These are phyloP conservation scores for Mesocentrotus franciscanus DNA, from an alignment of 53 echinoderm and acorn worm species.

Conservation along the genomic window DNA sequence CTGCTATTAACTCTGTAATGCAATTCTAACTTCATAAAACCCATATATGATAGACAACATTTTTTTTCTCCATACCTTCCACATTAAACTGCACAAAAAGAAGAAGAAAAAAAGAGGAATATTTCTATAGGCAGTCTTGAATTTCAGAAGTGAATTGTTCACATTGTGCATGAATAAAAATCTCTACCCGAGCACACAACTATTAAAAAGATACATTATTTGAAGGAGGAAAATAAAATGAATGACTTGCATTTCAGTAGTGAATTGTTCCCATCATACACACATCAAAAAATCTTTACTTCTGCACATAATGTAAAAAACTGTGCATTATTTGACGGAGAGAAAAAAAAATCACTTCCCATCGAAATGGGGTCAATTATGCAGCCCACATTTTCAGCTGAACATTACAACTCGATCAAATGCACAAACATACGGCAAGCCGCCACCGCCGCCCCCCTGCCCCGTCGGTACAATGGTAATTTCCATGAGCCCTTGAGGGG, in stretches of 20 bases:
- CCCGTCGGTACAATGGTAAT: constrained; percentile 47
- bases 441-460: constrained; percentile 10
- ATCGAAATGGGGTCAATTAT: constrained; percentile 53
- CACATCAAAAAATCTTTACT: not conserved
- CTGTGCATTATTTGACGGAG: not conserved
- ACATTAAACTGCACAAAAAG: not conserved
- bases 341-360: constrained; percentile 20
- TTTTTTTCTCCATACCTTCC: not conserved
- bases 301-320: not conserved
- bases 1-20: not conserved
- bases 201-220: not conserved
- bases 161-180: not conserved
- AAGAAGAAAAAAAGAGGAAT: not conserved
- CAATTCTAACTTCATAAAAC: not conserved
- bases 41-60: not conserved
- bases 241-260: too few species aligned
- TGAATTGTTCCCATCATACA: too few species aligned
- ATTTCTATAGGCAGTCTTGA: not conserved
- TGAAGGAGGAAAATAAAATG: too few species aligned
- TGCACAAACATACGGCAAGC: constrained; percentile 48
- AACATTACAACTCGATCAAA: constrained; percentile 50
- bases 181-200: not conserved
- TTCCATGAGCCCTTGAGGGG: constrained; percentile 31
- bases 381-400: constrained; percentile 57
- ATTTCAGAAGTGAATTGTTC: not conserved